Base-by-base conservation (phyloP, 2,797 vertebrate species). In the Gymnodraco acuticeps region DNA sequence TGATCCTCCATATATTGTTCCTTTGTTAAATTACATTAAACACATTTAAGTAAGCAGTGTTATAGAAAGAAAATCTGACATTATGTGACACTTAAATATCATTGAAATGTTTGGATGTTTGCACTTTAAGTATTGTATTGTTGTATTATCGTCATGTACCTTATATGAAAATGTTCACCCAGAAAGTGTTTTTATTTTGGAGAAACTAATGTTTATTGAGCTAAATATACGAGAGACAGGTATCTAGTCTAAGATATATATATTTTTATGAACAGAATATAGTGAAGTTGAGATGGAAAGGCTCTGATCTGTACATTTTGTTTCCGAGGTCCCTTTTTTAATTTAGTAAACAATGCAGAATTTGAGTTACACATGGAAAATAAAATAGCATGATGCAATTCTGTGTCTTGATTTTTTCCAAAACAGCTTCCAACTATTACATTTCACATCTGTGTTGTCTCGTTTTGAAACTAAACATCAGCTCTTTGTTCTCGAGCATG, bases 401-500 rank as follows among this genome's bases (percentile, higher is more conserved):
- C 27, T 27, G 4, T 27, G 33, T 38, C 1, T 38, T 9, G 1
- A 38, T 38, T 38, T 38, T 1, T 38, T 38, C 2, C 33, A 5
- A 27, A 27, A 27, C 27, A 38, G 33, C 33, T 38, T 9, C 33
- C 33, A 27, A 5, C 27, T 27, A 43, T 71, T 76, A 19, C 75
- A 67, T 84, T 70, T 62, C 65, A 14, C 48, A 1, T 42, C 10
- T 43, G 75, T 31, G 82, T 80, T 10, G 73, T 83, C 70, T 85
- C 11, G n/a, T 74, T 72, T 66, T 41, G n/a, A 19, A 64, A 61
- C 41, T 2, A 70, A 77, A 66, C 55, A n/a, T 9, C 11, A 15
- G 41, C 67, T 68, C 64, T 81, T 88, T 84, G 73, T 87, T 83
- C 52, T 50, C 27, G 0, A 46, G 27, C 7, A 61, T 75, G 64